A percentile compares a stretch with the other conserved stretches of the same genome.
Conservation (phyloP, 2,113 vertebrate species). For the Dryoscopus gambensis region DNA sequence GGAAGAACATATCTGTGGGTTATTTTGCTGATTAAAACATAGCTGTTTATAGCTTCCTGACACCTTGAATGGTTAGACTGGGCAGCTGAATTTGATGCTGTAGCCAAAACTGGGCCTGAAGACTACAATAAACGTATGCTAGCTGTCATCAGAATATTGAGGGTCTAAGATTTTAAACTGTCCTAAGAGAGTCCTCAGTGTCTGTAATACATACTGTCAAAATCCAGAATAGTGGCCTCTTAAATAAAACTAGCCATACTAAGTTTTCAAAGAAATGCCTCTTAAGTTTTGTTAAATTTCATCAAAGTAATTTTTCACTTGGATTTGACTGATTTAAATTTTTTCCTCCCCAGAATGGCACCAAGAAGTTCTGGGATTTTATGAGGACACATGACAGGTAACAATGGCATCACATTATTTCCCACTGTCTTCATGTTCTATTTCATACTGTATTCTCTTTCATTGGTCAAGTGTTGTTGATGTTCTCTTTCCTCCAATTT, state of each 20-base stretch:
- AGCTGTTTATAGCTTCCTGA: background rate
- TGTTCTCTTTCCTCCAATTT: background rate
- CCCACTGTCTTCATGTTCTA: background rate
- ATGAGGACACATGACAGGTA: conserved; percentile 92
- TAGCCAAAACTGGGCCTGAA: background rate
- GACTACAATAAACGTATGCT: background rate
- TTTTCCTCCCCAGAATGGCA: conserved; percentile 75
- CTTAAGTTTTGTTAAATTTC: background rate
- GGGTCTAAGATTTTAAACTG: background rate
- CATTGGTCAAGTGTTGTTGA: background rate
- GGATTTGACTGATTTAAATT: background rate
- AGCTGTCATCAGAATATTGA: background rate
- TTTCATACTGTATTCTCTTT: background rate
- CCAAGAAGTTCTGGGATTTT: conserved; percentile 88
- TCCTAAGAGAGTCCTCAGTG: background rate
- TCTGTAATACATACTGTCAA: background rate
- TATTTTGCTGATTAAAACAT: background rate
- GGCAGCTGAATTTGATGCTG: background rate
- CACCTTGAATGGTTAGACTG: background rate
- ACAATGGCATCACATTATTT: background rate
- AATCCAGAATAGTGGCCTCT: background rate
- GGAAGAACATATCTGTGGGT: background rate
- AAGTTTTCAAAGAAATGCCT: background rate
- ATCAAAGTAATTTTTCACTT: background rate
- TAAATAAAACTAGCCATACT: background rate